Percentiles rank a stretch among this genome's conserved stretches.
These are phyloP conservation scores for Magallana nippona DNA, from an alignment of 2,888 invertebrate species.

Conservation along the genomic window DNA sequence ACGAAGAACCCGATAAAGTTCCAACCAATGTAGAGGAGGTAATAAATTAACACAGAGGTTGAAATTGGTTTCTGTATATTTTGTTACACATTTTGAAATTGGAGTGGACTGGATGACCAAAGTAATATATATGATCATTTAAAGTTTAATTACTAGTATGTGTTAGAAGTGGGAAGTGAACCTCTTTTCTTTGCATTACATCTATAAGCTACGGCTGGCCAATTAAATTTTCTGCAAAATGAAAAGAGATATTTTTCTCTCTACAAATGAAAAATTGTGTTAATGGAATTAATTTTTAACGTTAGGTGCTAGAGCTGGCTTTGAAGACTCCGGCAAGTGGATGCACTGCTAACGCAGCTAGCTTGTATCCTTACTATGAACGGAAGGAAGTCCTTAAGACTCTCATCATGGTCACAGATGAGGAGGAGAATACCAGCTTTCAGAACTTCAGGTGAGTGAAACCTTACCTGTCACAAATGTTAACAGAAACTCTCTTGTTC, in stretches of 20 bases:
- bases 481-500: too few relatives aligned
- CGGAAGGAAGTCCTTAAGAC: constrained; percentile 77
- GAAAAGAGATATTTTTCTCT: too few relatives aligned
- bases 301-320: constrained; percentile 77
- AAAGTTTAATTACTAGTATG: too few relatives aligned
- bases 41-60: neutral
- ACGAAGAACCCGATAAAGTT: constrained; percentile 69
- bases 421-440: constrained; percentile 75
- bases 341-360: constrained; percentile 77
- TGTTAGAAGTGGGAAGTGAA: too few relatives aligned
- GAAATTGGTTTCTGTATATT: neutral
- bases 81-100: neutral
- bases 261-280: too few relatives aligned
- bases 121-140: too few relatives aligned
- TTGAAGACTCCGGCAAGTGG: constrained; percentile 70
- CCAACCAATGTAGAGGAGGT: constrained; percentile 77
- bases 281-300: constrained; percentile 12
- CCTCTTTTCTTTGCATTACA: too few relatives aligned
- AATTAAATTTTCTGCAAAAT: too few relatives aligned
- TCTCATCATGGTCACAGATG: constrained; percentile 80
- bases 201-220: too few relatives aligned
- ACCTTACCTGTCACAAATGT: neutral
- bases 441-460: constrained; percentile 53
- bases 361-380: constrained; percentile 77
- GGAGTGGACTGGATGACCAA: too few relatives aligned